Percentiles rank a stretch among this genome's conserved stretches.
Evolutionary conservation across 2,888 invertebrate species (phyloP).

Genomic region (Hydropsyche betteni): DNA sequence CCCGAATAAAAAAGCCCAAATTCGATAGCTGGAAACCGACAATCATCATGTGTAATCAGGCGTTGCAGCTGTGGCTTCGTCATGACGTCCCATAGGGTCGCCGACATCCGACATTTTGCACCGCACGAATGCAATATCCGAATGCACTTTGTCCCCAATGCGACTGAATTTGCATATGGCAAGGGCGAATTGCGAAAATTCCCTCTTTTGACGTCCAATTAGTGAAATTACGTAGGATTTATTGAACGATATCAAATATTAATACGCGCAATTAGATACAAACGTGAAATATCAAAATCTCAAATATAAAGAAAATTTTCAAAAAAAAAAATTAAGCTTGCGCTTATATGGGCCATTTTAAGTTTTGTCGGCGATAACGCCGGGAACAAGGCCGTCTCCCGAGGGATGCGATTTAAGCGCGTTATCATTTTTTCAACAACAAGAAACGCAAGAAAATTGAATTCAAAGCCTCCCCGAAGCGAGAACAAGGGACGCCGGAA

Average conservation of each 20-base stretch:
- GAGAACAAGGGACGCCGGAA: background rate
- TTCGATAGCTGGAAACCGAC: background rate
- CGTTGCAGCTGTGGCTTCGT: conserved; percentile 8
- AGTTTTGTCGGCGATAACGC: conserved; percentile 1
- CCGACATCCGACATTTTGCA: background rate
- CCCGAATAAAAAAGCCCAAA: background rate
- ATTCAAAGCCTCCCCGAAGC: background rate
- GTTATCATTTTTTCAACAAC: conserved; percentile 24
- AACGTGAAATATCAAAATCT: too few relatives aligned
- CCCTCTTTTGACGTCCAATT: too few relatives aligned
- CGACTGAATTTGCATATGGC: background rate
- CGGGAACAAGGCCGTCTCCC: background rate
- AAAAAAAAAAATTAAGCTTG: background rate
- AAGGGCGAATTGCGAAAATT: background rate
- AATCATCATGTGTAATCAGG: conserved; percentile 13
- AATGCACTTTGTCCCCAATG: background rate
- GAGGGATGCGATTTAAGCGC: conserved; percentile 6
- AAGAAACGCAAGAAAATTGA: conserved; percentile 11
- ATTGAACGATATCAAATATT: too few relatives aligned
- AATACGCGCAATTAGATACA: too few relatives aligned
- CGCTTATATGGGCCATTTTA: background rate
- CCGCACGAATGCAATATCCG: conserved; percentile 8
- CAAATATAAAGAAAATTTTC: too few relatives aligned
- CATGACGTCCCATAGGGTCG: background rate
- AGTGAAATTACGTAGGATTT: too few relatives aligned